phyloP scores from a whole-genome alignment of 2,797 vertebrate species.

The Mormyrus proboscirostris region DNA sequence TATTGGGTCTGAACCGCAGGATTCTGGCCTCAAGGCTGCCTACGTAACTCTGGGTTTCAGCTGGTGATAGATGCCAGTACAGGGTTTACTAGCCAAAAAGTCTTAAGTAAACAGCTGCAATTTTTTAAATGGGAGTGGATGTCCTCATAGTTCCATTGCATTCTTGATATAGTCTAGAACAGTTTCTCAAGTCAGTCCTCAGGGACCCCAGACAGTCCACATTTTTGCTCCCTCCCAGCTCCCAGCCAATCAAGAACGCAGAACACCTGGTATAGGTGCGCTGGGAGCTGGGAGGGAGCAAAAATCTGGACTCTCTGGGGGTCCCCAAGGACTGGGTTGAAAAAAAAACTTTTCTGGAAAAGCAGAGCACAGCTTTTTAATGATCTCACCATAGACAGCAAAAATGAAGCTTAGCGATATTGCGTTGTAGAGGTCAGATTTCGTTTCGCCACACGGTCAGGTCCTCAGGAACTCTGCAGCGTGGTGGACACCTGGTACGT shows the following conservation, averaged over 20 bases:
- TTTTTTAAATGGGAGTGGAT: background rate
- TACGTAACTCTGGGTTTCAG: background rate
- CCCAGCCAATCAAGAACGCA: background rate
- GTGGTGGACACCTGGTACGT: constrained; percentile 62
- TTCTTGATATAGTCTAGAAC: background rate
- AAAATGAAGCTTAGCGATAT: background rate
- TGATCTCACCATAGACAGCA: background rate
- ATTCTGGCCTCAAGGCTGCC: background rate
- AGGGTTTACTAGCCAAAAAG: background rate
- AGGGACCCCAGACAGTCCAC: background rate
- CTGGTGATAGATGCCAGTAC: background rate
- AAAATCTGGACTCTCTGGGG: background rate
- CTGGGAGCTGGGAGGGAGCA: background rate
- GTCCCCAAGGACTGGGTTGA: background rate
- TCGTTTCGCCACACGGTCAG: background rate
- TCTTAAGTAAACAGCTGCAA: background rate
- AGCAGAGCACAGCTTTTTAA: background rate
- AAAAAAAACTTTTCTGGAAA: background rate
- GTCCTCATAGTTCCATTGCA: background rate
- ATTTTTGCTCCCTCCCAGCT: background rate
- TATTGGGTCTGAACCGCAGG: background rate
- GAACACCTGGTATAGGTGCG: background rate
- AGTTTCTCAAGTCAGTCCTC: background rate
- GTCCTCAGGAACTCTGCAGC: constrained; percentile 52
- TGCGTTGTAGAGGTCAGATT: background rate